Evolutionary conservation across 2,797 vertebrate genomes (phyloP).

Genomic region (Eleutherodactylus coqui): DNA sequence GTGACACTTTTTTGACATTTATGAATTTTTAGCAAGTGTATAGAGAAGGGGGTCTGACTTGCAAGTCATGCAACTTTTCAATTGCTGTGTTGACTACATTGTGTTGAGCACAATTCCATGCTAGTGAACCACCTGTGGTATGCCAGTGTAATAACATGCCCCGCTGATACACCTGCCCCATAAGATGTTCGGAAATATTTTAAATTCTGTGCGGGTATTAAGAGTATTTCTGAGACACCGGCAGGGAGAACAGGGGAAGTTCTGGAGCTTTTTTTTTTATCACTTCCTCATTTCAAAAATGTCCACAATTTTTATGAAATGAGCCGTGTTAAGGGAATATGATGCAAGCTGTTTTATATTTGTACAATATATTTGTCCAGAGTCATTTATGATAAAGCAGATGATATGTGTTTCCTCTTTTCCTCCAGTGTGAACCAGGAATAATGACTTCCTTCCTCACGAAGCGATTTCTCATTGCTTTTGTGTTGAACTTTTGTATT

Average conservation of each 20-base stretch:
- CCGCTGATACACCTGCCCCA: no score
- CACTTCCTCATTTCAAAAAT: neutral
- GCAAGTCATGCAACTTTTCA: no score
- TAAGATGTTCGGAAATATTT: no score
- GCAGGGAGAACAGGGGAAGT: neutral
- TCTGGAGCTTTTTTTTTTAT: neutral
- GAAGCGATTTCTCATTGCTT: slow-evolving; percentile 48
- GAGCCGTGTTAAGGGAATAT: neutral
- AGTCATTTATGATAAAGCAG: neutral
- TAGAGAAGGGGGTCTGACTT: no score
- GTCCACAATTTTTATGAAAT: neutral
- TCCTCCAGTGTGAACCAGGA: slow-evolving; percentile 28
- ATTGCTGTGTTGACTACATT: no score
- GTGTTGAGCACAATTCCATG: no score
- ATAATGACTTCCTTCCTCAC: slow-evolving; percentile 50
- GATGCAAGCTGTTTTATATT: neutral
- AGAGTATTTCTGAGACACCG: neutral
- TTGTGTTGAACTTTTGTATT: slow-evolving; percentile 64
- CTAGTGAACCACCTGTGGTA: no score
- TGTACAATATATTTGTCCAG: neutral
- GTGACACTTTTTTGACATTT: no score
- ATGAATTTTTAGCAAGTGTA: no score
- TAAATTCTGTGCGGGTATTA: no score
- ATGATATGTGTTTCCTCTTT: slow-evolving; percentile 29
- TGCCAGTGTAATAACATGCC: no score